Base-by-base conservation (phyloP, 2,888 invertebrate genomes). In the Tubulanus polymorphus region DNA sequence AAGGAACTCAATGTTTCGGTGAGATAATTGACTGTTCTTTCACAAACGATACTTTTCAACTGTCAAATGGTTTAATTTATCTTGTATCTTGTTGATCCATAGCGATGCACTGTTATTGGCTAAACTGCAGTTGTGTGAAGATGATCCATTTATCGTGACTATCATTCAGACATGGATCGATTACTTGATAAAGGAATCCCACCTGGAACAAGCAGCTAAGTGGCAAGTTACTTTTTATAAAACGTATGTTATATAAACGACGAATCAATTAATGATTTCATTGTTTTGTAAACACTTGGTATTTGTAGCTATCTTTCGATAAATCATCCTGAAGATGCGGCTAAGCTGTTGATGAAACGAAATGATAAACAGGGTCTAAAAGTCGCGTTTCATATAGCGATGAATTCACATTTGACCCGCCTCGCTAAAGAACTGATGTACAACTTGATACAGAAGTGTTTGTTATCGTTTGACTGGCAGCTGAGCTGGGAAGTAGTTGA, bases 341-440 rank as follows among this genome's bases (percentile, higher is more conserved):
- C 86, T 0, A 80, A 82, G 56, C 65, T 81, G 1, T 79, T 89
- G 27, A 81, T 84, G n/a, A 81, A 83, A 29, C 80, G 85, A 27
- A 77, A 76, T 2, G 82, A 85, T 51, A 70, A 83, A n/a, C 76
- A 81, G 0, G 76, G 80, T 47, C 77, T 88, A 26, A 78, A 81
- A 54, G 71, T 86, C 12, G 86, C 88, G 0, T 81, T 83, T 0
- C 83, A 85, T 48, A 72, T 89, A 30, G 87, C 88, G n/a, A n/a
- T n/a, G n/a, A n/a, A n/a, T n/a, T n/a, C n/a, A n/a, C n/a, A n/a
- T n/a, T n/a, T n/a, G n/a, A n/a, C n/a, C n/a, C n/a, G n/a, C n/a
- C n/a, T n/a, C n/a, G n/a, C n/a, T 35, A 69, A 68, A 32, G 71
- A 70, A 3, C 59, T 68, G 51, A 60, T 68, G 47, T 72, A 72